Evolutionary conservation across 1,140 invertebrate genomes (phyloP).

Genomic region (Zaprionus ghesquierei): DNA sequence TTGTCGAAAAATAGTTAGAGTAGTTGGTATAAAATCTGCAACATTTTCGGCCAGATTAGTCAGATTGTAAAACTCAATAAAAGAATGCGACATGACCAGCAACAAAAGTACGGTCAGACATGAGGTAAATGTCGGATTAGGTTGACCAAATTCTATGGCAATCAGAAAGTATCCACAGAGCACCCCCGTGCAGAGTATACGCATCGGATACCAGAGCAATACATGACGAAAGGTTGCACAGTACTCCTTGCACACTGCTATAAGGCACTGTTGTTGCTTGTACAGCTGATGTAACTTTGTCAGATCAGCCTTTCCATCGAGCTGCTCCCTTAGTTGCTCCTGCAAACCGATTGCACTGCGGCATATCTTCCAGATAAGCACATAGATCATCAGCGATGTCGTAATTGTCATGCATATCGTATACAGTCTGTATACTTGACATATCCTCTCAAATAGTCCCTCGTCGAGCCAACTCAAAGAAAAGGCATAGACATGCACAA

Average conservation of each 20-base stretch:
- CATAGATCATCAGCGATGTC: neutral
- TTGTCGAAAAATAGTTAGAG: neutral
- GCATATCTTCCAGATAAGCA: neutral
- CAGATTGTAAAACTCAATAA: neutral
- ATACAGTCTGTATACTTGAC: neutral
- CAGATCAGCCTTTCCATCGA: neutral
- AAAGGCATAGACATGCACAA: neutral
- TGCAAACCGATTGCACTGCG: neutral
- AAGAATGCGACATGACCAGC: neutral
- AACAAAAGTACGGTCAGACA: neutral
- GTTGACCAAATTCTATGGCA: neutral
- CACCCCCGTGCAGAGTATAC: neutral
- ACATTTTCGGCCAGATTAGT: neutral
- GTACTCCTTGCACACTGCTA: neutral
- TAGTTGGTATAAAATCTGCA: neutral
- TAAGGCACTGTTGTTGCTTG: neutral
- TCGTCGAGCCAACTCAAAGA: too few relatives aligned
- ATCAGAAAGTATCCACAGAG: neutral
- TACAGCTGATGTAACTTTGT: neutral
- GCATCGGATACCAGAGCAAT: neutral
- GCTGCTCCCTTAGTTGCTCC: neutral
- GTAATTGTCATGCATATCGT: neutral
- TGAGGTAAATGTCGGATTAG: neutral
- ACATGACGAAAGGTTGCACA: neutral
- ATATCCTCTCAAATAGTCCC: neutral